Percentiles rank a stretch among this genome's conserved stretches.
Conservation (phyloP, 2,888 invertebrate species). For the Maniola hyperantus region DNA sequence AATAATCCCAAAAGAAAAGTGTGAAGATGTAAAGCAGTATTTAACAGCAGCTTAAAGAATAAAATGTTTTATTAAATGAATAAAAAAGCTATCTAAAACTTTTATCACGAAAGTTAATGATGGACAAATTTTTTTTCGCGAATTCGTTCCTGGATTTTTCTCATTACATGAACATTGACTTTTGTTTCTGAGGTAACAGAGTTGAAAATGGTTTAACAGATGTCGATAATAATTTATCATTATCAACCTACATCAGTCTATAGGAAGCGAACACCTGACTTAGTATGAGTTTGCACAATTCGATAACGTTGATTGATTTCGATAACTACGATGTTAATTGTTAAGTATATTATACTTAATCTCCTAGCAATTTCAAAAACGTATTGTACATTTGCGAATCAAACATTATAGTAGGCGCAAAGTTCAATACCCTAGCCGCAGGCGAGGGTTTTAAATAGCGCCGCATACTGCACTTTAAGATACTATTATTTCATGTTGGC, state of each 20-base stretch:
- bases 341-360: too few species aligned
- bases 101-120: slow-evolving; percentile 28
- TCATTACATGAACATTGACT: slow-evolving; percentile 2
- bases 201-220: slow-evolving; percentile 20
- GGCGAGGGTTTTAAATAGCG: too few species aligned
- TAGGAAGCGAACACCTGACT: slow-evolving; percentile 29
- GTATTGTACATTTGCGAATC: too few species aligned
- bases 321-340: too few species aligned
- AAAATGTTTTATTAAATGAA: neutral
- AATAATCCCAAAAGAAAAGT: neutral
- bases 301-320: too few species aligned
- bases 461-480: too few species aligned
- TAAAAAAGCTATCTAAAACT: slow-evolving; percentile 9
- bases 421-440: too few species aligned
- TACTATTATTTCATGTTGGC: too few species aligned
- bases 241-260: slow-evolving; percentile 37
- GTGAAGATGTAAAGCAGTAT: neutral
- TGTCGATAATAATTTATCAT: slow-evolving; percentile 35
- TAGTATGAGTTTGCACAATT: too few species aligned
- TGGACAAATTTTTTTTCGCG: slow-evolving; percentile 22
- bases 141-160: neutral
- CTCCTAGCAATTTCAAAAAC: too few species aligned
- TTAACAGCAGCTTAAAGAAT: neutral
- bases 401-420: too few species aligned
- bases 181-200: neutral